Evolutionary conservation across 2,113 vertebrate species (phyloP).

Genomic region (Gulo gulo): DNA sequence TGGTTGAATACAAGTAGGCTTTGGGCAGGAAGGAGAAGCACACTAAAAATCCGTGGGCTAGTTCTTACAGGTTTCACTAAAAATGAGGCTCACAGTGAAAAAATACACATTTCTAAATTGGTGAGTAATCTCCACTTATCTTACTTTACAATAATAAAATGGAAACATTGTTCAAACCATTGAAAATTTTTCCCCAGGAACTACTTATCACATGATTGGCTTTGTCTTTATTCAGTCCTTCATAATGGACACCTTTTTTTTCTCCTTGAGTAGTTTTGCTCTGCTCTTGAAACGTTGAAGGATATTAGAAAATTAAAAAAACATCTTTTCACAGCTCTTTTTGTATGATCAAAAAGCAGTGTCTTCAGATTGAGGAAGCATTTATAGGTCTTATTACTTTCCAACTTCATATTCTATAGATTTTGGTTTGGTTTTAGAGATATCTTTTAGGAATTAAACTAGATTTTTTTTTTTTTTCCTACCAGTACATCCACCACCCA

Average conservation of each 20-base stretch:
- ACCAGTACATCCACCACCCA: accelerated
- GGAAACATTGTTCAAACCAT: not conserved
- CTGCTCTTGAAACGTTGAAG: not conserved
- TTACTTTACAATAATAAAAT: not conserved
- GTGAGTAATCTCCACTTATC: not conserved
- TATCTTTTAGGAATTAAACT: not conserved
- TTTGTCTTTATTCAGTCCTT: not conserved
- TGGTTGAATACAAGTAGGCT: not conserved
- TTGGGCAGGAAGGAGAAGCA: not conserved
- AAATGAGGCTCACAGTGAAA: not conserved
- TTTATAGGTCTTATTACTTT: not conserved
- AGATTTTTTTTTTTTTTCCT: not conserved
- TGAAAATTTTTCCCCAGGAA: not conserved
- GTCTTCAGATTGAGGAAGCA: not conserved
- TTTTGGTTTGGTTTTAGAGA: not conserved
- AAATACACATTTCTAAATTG: not conserved
- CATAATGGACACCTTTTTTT: not conserved
- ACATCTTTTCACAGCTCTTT: not conserved
- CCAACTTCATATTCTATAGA: not conserved
- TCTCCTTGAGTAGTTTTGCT: not conserved
- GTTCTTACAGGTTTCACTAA: not conserved
- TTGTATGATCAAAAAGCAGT: not conserved
- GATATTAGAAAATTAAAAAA: not conserved
- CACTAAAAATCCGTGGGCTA: not conserved
- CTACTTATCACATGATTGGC: not conserved